These are phyloP conservation scores for Helarctos malayanus DNA, from an alignment of 2,797 vertebrate genomes.

Conservation along the genomic window DNA sequence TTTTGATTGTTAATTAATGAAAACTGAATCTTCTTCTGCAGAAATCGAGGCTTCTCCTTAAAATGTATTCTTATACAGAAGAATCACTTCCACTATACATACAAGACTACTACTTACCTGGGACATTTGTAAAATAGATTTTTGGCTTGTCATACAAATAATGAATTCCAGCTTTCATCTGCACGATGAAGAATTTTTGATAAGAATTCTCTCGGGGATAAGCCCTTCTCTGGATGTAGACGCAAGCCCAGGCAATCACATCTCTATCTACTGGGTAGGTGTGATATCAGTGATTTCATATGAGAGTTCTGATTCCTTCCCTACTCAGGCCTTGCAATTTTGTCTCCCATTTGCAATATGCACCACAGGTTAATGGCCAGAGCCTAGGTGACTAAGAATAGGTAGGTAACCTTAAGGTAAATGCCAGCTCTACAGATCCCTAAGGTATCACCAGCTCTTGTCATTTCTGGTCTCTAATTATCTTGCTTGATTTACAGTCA, in stretches of 20 bases:
- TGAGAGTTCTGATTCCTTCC: neutral
- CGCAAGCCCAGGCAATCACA: neutral
- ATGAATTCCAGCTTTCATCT: neutral
- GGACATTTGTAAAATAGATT: neutral
- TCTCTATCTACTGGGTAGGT: neutral
- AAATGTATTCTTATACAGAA: neutral
- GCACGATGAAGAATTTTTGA: neutral
- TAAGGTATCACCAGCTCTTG: neutral
- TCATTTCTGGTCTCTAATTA: constrained; percentile 23
- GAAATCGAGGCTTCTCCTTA: constrained; percentile 37
- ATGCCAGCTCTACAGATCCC: neutral
- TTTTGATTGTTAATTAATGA: constrained; percentile 3
- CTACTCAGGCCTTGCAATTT: neutral
- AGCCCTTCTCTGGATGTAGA: neutral
- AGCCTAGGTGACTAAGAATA: neutral
- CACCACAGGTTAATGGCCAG: neutral
- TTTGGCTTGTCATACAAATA: neutral
- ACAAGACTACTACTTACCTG: neutral
- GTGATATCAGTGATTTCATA: neutral
- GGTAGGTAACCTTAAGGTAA: neutral
- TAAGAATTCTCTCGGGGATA: neutral
- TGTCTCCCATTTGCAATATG: neutral
- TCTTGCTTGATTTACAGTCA: constrained; percentile 15
- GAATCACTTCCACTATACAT: neutral
- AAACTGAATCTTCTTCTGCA: neutral